Base-by-base conservation (phyloP, 2,888 invertebrate genomes). In the Trachelus troglodyta region DNA sequence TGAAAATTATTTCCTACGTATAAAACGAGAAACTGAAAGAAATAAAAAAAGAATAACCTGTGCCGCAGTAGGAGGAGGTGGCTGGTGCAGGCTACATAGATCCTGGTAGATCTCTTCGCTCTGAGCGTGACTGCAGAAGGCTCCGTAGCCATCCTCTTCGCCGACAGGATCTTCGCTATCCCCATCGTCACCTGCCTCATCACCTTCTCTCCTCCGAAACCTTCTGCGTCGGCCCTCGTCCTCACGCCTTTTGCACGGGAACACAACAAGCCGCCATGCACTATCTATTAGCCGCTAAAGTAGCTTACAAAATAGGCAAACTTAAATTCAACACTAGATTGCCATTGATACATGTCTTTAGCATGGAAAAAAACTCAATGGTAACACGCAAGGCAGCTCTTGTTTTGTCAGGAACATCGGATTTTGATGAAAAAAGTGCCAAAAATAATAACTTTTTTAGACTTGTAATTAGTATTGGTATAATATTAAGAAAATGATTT, bases 21-120 rank as follows among this genome's bases (percentile, higher is more conserved):
- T 56, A 35, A 79, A 56, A 76, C 80, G 74, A 30, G 34, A 81
- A 79, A 56, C 56, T 56, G 56, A 76, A 83, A 83, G 75, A 83
- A 78, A 80, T 12, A 79, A 84, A 40, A 78, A 80, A 82, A 80
- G 85, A 87, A 86, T 87, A 89, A 92, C 92, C 92, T 92, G 90
- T 80, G 84, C 86, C 83, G 88, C 86, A 83, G 88, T 88, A 82
- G 90, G 89, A 91, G 92, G 93, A 91, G 93, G 93, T 92, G 93
- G 93, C 91, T 91, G 92, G 86, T 90, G 92, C 90, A 96, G 94
- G 87, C 95, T 95, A 94, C 97, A 97, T 91, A 98, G 94, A 94
- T 98, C 98, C 93, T 98, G 97, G 94, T 98, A 98, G 92, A 98
- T 97, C 93, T 97, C 97, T 92, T 98, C 98, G 92, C 96, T 96